A percentile compares a stretch with the other conserved stretches of the same genome.
These are phyloP conservation scores for Cacoxenus indagator DNA, from an alignment of 2,888 invertebrate species.

Conservation along the genomic window DNA sequence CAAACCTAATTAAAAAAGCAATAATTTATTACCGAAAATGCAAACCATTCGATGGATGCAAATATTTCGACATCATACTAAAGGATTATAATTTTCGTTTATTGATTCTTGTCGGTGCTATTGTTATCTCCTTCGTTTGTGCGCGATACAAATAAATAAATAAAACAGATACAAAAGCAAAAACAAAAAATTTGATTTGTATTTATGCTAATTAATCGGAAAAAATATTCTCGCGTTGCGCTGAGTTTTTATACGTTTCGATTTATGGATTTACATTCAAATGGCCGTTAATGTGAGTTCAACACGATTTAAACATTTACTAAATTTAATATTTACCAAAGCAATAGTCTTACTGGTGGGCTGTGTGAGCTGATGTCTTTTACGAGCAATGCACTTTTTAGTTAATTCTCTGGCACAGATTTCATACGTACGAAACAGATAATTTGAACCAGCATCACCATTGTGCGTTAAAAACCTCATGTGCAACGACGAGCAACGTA, in stretches of 20 bases:
- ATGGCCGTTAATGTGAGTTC: slow-evolving; percentile 19
- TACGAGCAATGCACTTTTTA: no score
- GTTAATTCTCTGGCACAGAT: no score
- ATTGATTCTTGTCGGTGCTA: no score
- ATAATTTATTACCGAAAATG: not conserved
- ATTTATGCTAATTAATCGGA: not conserved
- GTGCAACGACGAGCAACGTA: no score
- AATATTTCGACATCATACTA: no score
- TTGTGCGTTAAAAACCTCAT: no score
- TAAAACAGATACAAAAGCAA: not conserved
- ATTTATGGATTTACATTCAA: slow-evolving; percentile 11
- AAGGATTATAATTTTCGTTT: no score
- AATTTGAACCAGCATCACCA: no score
- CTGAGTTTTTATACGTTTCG: not conserved
- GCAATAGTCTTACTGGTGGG: no score
- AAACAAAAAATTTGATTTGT: not conserved
- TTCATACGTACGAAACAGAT: no score
- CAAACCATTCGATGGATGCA: not conserved
- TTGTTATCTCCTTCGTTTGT: not conserved
- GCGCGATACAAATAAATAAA: not conserved
- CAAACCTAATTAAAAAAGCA: not conserved
- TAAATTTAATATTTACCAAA: no score
- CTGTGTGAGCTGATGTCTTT: no score
- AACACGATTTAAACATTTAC: not conserved
- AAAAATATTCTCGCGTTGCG: not conserved